Evolutionary conservation across 2,888 invertebrate species (phyloP).

Genomic region (Ctena decussata): DNA sequence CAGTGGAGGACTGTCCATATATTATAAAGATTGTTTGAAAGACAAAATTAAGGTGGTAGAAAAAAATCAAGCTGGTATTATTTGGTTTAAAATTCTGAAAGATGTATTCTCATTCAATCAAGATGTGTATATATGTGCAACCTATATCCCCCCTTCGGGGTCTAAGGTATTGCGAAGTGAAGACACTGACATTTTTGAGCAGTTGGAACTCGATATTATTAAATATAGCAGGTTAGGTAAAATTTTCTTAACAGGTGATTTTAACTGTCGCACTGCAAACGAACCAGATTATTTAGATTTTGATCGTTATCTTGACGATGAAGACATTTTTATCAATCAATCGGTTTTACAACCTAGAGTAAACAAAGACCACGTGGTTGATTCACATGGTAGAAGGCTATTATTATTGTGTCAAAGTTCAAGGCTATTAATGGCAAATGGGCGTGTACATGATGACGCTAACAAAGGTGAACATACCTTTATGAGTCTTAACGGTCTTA

Average conservation of each 20-base stretch:
- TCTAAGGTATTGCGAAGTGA: not conserved
- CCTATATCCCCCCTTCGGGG: not conserved
- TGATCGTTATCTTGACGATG: constrained; percentile 6
- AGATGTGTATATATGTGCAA: not conserved
- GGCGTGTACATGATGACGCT: too few relatives aligned
- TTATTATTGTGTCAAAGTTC: too few relatives aligned
- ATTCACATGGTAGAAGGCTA: not conserved
- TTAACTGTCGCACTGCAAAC: not conserved
- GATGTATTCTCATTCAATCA: not conserved
- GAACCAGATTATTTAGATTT: not conserved
- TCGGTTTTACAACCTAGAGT: not conserved
- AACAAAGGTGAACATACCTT: too few relatives aligned
- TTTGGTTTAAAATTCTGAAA: not conserved
- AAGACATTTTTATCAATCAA: not conserved
- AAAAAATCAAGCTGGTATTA: not conserved
- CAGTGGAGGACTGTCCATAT: not conserved
- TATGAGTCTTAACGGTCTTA: too few relatives aligned
- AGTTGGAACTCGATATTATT: not conserved
- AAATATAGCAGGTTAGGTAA: not conserved
- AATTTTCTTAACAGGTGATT: not conserved
- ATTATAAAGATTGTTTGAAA: not conserved
- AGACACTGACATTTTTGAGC: not conserved
- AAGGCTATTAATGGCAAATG: too few relatives aligned
- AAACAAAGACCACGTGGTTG: not conserved
- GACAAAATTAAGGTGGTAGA: not conserved